Conservation (phyloP, 2,888 invertebrate genomes). For the Pseudeuparius sepicola region DNA sequence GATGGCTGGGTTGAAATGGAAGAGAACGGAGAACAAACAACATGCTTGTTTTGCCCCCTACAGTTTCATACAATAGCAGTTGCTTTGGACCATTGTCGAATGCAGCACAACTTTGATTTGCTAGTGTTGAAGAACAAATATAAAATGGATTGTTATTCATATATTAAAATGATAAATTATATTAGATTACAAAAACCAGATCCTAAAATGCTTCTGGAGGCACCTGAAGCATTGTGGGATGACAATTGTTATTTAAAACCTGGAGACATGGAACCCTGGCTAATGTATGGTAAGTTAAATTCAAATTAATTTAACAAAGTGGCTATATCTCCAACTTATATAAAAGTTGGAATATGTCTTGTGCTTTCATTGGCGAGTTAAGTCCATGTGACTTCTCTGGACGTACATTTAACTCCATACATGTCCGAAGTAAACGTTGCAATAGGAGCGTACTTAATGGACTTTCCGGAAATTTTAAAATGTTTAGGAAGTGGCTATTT, state of each 20-base stretch:
- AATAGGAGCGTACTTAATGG: neutral
- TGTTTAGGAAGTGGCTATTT: too few species aligned
- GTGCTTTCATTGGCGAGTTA: too few species aligned
- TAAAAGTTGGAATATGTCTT: too few species aligned
- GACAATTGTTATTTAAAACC: conserved; percentile 72
- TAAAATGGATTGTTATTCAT: conserved; percentile 72
- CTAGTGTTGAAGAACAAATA: conserved; percentile 54
- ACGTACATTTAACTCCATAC: too few species aligned
- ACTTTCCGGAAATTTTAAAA: too few species aligned
- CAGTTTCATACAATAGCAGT: conserved; percentile 50
- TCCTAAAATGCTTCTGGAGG: conserved; percentile 43
- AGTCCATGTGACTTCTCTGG: too few species aligned
- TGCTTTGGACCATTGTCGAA: conserved; percentile 58
- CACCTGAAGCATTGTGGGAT: conserved; percentile 53
- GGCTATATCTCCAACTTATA: too few species aligned
- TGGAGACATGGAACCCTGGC: conserved; percentile 66
- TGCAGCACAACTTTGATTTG: conserved; percentile 56
- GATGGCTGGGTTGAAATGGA: conserved; percentile 50
- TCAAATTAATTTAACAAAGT: too few species aligned
- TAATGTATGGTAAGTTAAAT: conserved; percentile 61
- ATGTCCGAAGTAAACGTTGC: too few species aligned
- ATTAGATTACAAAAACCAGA: conserved; percentile 54
- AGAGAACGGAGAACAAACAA: conserved; percentile 39
- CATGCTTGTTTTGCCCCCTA: conserved; percentile 66
- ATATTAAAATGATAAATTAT: conserved; percentile 73